Evolutionary conservation across 2,113 vertebrate species (phyloP), one percentile per base, ranked within the genome.

Genomic region (Eurypyga helias): DNA sequence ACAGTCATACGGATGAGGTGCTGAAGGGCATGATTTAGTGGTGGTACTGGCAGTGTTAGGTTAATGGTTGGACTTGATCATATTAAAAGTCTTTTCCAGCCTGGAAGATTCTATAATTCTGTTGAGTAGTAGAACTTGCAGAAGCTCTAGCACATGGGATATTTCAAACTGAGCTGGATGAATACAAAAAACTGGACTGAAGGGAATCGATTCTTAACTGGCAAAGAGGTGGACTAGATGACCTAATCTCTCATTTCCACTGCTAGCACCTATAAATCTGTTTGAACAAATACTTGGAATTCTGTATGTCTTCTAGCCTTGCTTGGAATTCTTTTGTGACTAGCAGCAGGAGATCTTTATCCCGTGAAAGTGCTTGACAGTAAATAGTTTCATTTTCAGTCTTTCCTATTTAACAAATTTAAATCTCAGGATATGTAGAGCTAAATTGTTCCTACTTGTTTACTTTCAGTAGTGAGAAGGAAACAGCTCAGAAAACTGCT

Each of bases 251-350:
- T 89, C 3, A 52, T 90, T 96, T 94, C 79, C 62, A 79, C 54
- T 61, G 0, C 54, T 76, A 89, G 60, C 0, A 0, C 34, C 67
- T 84, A 10, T 62, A 75, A 88, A 29, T 73, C 46, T 92, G 21
- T 96, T 84, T 90, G 52, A 89, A 89, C 18, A 71, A 85, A 64
- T 71, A 58, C 26, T 83, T 95, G 70, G 58, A 87, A 87, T 88
- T 89, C 48, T 31, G 1, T 55, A 21, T 33, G 12, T 90, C 45
- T 87, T 96, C 41, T 79, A 76, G 26, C 34, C 45, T 91, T 55
- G 23, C 10, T 86, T 96, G 83, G 73, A 71, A 36, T 75, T 87
- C 31, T 86, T 90, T 76, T 76, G 17, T 89, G 26, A 84, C 41
- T 85, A 79, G 52, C 61, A 90, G 33, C 23, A 85, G 49, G 67